Percentiles rank a stretch among this genome's conserved stretches.
Conservation (phyloP, 1,140 invertebrate genomes). For the Oreohelix idahoensis region DNA sequence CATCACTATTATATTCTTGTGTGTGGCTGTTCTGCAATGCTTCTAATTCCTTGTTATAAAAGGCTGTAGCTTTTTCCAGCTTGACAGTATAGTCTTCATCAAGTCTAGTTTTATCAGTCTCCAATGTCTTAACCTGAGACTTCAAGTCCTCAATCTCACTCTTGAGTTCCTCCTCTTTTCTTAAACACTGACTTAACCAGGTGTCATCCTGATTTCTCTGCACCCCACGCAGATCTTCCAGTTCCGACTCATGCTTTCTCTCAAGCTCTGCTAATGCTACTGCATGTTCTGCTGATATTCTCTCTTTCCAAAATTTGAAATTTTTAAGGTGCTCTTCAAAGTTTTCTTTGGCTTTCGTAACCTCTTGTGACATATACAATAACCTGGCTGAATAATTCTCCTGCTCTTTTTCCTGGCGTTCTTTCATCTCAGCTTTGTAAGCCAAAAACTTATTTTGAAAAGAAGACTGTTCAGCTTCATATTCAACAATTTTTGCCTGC, state of each 20-base stretch:
- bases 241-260: constrained; percentile 61
- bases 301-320: constrained; percentile 60
- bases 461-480: constrained; percentile 46
- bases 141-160: constrained; percentile 58
- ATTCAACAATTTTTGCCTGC: constrained; percentile 45
- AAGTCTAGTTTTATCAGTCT: constrained; percentile 59
- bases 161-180: constrained; percentile 63
- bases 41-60: constrained; percentile 72
- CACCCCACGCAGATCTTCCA: constrained; percentile 58
- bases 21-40: constrained; percentile 58
- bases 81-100: constrained; percentile 69
- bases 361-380: constrained; percentile 64
- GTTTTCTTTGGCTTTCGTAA: constrained; percentile 64
- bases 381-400: constrained; percentile 65
- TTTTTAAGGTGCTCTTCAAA: constrained; percentile 66
- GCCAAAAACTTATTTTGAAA: constrained; percentile 58
- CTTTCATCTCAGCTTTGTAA: constrained; percentile 60
- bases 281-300: constrained; percentile 59
- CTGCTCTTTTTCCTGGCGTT: constrained; percentile 60
- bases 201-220: constrained; percentile 55
- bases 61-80: constrained; percentile 67
- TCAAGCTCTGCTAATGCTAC: constrained; percentile 61
- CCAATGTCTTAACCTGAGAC: constrained; percentile 50
- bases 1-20: constrained; percentile 50
- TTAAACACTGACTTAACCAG: constrained; percentile 59